Evolutionary conservation across 2,797 vertebrate species (phyloP), one percentile per base, ranked within the genome.

Genomic region (Vireo griseus): DNA sequence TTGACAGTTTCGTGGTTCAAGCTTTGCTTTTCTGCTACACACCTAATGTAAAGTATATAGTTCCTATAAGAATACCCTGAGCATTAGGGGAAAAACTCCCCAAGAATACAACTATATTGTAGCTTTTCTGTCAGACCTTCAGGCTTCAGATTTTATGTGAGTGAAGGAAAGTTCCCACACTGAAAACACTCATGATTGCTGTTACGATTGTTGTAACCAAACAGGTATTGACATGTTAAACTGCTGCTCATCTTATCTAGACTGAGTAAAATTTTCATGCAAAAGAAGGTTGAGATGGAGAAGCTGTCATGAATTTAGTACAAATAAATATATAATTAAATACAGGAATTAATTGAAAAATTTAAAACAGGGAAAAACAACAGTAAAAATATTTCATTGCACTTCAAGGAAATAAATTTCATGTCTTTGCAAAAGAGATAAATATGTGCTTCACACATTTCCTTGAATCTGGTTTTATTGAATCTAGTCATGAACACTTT

Each of bases 31-130:
- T 68, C 35, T 86, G 37, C 42, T 63, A 39, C 2, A 2, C 25
- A 10, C n/a, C 3, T 72, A 10, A 10, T 44, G 3, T 37, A 52
- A 83, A 39, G 3, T 13, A 17, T 39, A n/a, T 25, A 15, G 7
- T 22, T 72, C 26, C 51, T 69, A 5, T 6, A 54, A 86, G 31
- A 18, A 12, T 67, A 18, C 9, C 13, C 33, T 88, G 25, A 81
- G 10, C 21, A 24, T n/a, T 24, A 35, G 11, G 7, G 24, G 6
- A 1, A 2, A 10, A 39, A 28, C 0, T 0, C 2, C 2, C 8
- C n/a, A 37, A 54, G 31, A 71, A 35, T 33, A 21, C 4, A 35
- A 51, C 7, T 22, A 3, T 50, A 24, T 31, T 45, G 6, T 39
- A 59, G 15, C 11, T 84, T 88, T 86, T 55, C 57, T 58, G 31